Percentiles rank a stretch among this genome's conserved stretches.
These are phyloP conservation scores for Triplophysa rosa DNA, from an alignment of 2,113 vertebrate genomes.

Conservation along the genomic window DNA sequence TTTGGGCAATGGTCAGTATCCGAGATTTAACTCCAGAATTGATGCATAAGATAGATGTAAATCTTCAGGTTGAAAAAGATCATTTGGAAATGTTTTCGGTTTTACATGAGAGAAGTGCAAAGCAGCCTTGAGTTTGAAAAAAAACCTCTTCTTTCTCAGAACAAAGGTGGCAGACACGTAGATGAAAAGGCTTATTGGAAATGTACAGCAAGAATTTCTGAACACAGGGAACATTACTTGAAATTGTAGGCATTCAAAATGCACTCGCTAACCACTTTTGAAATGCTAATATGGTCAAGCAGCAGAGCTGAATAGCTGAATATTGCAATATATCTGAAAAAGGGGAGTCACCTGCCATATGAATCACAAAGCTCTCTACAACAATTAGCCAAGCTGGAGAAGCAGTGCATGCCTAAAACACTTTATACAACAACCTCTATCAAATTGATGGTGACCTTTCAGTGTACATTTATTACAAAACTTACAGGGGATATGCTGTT, in stretches of 20 bases:
- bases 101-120: neutral
- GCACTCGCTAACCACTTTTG: constrained; percentile 40
- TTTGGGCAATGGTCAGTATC: neutral
- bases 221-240: constrained; percentile 16
- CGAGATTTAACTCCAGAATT: neutral
- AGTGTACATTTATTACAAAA: constrained; percentile 13
- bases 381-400: constrained; percentile 35
- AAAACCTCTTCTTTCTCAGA: constrained; percentile 11
- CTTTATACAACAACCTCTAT: neutral
- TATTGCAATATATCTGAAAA: constrained; percentile 11
- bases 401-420: neutral
- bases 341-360: constrained; percentile 20
- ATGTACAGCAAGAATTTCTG: constrained; percentile 3
- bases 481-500: neutral
- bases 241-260: constrained; percentile 13
- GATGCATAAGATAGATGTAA: neutral
- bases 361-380: neutral
- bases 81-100: neutral
- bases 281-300: constrained; percentile 41
- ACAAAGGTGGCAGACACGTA: neutral
- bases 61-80: neutral
- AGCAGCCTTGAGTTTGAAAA: constrained; percentile 4
- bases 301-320: neutral
- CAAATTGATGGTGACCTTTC: neutral
- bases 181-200: constrained; percentile 6